Evolutionary conservation across 2,888 invertebrate genomes (phyloP), one percentile per base, ranked within the genome.

Genomic region (Coleophora flavipennella): DNA sequence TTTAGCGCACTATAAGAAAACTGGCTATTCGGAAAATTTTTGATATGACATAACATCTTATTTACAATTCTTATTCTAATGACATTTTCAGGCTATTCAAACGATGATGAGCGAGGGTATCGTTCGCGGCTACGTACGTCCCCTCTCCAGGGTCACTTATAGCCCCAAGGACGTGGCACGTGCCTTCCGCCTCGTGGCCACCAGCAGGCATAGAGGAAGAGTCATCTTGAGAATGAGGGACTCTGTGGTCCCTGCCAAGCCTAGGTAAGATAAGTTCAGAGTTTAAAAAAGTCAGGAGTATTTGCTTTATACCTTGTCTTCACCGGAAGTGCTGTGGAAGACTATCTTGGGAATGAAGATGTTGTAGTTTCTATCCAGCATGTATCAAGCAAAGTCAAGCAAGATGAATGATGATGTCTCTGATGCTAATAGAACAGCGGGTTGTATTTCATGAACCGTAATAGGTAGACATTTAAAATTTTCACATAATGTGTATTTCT

Each of bases 171-270:
- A 70, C 3, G 62, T 43, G 0, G 3, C 56, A 6, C 59, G 64
- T 2, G 78, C 75, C 1, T 59, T 74, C 44, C 53, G 55, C 0
- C 50, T 75, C 38, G 49, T 76, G n/a, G 62, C 68, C 0, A 52
- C 56, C 8, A 66, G 68, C 36, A 53, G 51, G 1, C 75, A 77
- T 42, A 61, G 67, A 13, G 77, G 77, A 2, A 58, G 75, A 3
- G 70, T 70, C 13, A 54, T 78, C 28, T 49, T 78, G 20, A 31
- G 32, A 0, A n/a, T 43, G n/a, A 11, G 33, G 7, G 31, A 36
- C 8, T 20, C 35, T 9, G 28, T 32, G 7, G 10, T 32, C 3
- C 11, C 35, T 7, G 11, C 37, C 3, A 33, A 38, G 11, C 12
- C 37, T 20, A 40, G 38, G 38, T 41, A 12, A 26, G 13, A 25